These are phyloP conservation scores for Melanerpes formicivorus DNA, from an alignment of 2,113 vertebrate genomes.

Conservation along the genomic window DNA sequence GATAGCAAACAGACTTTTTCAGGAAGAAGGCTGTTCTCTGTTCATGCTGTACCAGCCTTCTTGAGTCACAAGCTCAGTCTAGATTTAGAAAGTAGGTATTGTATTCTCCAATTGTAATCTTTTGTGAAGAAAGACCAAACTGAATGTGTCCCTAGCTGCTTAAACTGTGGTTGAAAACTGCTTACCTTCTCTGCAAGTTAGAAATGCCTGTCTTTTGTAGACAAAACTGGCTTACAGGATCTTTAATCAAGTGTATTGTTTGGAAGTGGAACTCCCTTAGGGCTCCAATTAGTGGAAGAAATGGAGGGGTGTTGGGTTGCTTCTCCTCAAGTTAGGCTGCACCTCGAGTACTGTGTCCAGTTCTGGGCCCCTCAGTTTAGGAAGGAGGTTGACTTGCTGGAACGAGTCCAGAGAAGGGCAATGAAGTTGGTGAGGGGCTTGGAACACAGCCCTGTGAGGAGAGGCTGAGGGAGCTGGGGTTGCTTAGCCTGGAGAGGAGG, in stretches of 20 bases:
- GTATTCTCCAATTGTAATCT: background rate
- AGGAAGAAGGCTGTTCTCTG: background rate
- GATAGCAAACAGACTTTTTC: background rate
- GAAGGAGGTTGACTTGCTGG: too few relatives aligned
- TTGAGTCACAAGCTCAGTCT: background rate
- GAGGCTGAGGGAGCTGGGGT: too few relatives aligned
- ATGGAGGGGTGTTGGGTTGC: background rate
- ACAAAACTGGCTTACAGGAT: background rate
- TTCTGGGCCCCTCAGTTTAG: too few relatives aligned
- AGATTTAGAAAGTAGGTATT: constrained; percentile 1
- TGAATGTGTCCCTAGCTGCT: background rate
- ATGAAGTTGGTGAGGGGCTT: too few relatives aligned
- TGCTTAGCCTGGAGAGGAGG: too few relatives aligned
- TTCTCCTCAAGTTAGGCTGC: background rate
- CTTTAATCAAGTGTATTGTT: background rate
- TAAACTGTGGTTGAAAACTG: background rate
- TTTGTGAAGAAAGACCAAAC: background rate
- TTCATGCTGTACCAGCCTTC: background rate
- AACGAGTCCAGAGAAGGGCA: too few relatives aligned
- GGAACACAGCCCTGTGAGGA: too few relatives aligned
- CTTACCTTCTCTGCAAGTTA: background rate
- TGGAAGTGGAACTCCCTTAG: background rate
- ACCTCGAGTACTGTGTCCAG: too few relatives aligned
- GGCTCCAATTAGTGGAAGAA: background rate
- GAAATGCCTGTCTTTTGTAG: background rate